phyloP scores from a whole-genome alignment of 2,113 vertebrate species.

The Motacilla tschutschensis region DNA sequence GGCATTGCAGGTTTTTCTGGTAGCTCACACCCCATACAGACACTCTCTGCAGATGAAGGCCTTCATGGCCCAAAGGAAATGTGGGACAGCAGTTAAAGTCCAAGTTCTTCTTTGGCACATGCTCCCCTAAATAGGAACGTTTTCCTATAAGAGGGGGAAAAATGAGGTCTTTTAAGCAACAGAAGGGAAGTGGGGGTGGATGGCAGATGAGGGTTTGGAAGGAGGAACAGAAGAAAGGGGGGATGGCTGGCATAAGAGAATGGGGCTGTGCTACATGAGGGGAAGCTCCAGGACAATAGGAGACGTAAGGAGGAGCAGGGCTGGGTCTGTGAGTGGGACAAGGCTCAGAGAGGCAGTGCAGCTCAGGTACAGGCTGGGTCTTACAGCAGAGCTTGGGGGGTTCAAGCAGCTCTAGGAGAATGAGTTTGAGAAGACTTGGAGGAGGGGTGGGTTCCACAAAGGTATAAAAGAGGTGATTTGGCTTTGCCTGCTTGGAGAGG shows the following conservation, averaged over 20 bases:
- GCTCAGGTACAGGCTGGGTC: background rate
- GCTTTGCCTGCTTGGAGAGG: background rate
- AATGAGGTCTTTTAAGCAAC: constrained; percentile 14
- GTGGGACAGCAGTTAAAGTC: background rate
- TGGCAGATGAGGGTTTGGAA: constrained; percentile 26
- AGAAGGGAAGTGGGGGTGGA: constrained; percentile 41
- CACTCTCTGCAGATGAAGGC: background rate
- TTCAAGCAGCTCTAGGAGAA: background rate
- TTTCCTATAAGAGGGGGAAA: background rate
- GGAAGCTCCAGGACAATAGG: background rate
- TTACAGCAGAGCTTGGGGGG: background rate
- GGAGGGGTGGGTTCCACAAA: background rate
- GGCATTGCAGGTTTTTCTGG: background rate
- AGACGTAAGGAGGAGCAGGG: background rate
- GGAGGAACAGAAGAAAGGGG: constrained; percentile 6
- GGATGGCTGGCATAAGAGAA: background rate
- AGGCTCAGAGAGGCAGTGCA: background rate
- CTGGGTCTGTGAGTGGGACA: background rate
- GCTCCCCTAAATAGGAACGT: background rate
- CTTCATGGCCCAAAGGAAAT: background rate
- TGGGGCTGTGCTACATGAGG: background rate
- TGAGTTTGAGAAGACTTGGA: background rate
- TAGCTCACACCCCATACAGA: background rate
- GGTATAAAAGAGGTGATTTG: background rate
- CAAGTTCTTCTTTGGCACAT: background rate